Percentiles rank a stretch among this genome's conserved stretches.
phyloP scores from a whole-genome alignment of 1,140 invertebrate genomes.

The silkworm (Bombyx mori) region ASM3026992v2 NC_085131.1:8720501-8721000 shows the following conservation, averaged over 20 bases:
- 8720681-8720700: slow-evolving; percentile 93
- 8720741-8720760: slow-evolving; percentile 91
- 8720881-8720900: slow-evolving; percentile 45
- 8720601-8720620: slow-evolving; percentile 75
- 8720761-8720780: slow-evolving; percentile 90
- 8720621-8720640: slow-evolving; percentile 92
- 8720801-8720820: slow-evolving; percentile 88
- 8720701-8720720: slow-evolving; percentile 87
- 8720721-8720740: slow-evolving; percentile 90
- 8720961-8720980: too few species aligned
- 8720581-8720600: slow-evolving; percentile 81
- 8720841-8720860: slow-evolving; percentile 89
- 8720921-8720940: slow-evolving; percentile 87
- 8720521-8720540: slow-evolving; percentile 8
- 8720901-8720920: slow-evolving; percentile 52
- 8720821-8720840: slow-evolving; percentile 87
- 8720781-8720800: slow-evolving; percentile 88
- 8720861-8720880: slow-evolving; percentile 78
- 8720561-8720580: slow-evolving; percentile 92
- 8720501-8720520: neutral
- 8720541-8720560: slow-evolving; percentile 79
- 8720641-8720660: slow-evolving; percentile 87
- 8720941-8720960: slow-evolving; percentile 61
- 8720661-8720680: slow-evolving; percentile 92
- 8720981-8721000: neutral